These are phyloP conservation scores for Allolobophora icterica DNA, from an alignment of 2,888 invertebrate genomes.

Conservation along the genomic window DNA sequence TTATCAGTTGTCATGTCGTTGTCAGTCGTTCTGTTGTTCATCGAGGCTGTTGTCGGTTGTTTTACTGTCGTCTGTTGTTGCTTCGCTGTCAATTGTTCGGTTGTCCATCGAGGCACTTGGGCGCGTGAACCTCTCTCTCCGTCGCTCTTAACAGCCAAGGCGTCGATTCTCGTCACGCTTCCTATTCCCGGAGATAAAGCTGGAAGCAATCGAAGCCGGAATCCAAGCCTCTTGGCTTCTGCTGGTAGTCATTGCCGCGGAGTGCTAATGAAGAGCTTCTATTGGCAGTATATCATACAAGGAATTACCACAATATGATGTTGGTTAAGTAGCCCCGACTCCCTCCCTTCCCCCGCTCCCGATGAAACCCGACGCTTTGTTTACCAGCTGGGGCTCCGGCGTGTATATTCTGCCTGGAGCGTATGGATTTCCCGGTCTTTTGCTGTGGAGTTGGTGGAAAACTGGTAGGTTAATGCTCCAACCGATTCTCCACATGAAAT, in stretches of 20 bases:
- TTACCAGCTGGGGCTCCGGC: neutral
- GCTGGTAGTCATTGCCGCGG: neutral
- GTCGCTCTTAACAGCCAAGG: too few relatives aligned
- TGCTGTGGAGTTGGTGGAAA: neutral
- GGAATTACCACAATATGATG: neutral
- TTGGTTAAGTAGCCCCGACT: neutral
- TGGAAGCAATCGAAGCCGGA: neutral
- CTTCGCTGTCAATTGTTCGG: too few relatives aligned
- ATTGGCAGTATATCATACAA: neutral
- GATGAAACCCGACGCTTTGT: neutral
- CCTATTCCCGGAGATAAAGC: slow-evolving; percentile 12
- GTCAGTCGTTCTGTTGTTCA: too few relatives aligned
- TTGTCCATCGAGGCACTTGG: too few relatives aligned
- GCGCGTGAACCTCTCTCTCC: too few relatives aligned
- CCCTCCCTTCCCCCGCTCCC: too few relatives aligned
- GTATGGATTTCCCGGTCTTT: neutral
- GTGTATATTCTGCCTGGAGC: neutral
- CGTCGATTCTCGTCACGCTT: neutral
- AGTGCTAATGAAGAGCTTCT: slow-evolving; percentile 17
- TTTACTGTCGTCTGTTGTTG: too few relatives aligned
- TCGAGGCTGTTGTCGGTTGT: too few relatives aligned
- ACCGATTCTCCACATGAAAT: neutral
- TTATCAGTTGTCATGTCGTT: too few relatives aligned
- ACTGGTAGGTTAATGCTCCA: neutral
- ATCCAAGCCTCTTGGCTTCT: slow-evolving; percentile 9